Base-by-base conservation (phyloP, 1,140 invertebrate genomes). In the Cydia strobilella region DNA sequence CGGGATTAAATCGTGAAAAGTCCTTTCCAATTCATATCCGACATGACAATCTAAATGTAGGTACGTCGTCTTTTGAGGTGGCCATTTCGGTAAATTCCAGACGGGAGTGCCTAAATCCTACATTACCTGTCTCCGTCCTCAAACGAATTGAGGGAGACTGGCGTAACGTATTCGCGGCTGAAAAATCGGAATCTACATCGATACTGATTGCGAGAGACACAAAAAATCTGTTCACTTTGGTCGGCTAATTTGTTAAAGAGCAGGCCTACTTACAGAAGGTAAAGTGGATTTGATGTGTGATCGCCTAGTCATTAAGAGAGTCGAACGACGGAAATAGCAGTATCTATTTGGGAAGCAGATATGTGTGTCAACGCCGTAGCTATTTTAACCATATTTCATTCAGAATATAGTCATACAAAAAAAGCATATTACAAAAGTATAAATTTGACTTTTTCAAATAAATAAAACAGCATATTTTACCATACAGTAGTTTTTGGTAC, bases 351-450 rank as follows among this genome's bases (percentile, higher is more conserved):
- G 76, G 79, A 82, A 42, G 20, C 79, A 65, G 78, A 79, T 77
- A 89, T 89, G 82, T 90, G 82, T 89, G 89, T 89, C 89, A 90
- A 84, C 87, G 82, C 84, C 72, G 63, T 74, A 79, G 80, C 80
- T 83, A 86, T 86, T 84, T 82, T 78, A 75, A 72, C 65, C 59
- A 63, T 74, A 74, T 74, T 75, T 72, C 45, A 48, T 77, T 71
- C 72, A 62, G 35, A 39, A 73, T 77, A 75, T 39, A 75, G 76
- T 74, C 72, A 77, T 59, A 75, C 72, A 77, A 65, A 79, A 62
- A 82, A 76, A 51, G 3, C 15, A 51, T 51, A 51, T 51, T 51
- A n/a, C n/a, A n/a, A n/a, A n/a, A n/a, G n/a, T n/a, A n/a, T n/a
- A n/a, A n/a, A n/a, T n/a, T n/a, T n/a, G n/a, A n/a, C n/a, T n/a